These are phyloP conservation scores for Pecten maximus DNA, from an alignment of 2,888 invertebrate species.

Conservation along the genomic window DNA sequence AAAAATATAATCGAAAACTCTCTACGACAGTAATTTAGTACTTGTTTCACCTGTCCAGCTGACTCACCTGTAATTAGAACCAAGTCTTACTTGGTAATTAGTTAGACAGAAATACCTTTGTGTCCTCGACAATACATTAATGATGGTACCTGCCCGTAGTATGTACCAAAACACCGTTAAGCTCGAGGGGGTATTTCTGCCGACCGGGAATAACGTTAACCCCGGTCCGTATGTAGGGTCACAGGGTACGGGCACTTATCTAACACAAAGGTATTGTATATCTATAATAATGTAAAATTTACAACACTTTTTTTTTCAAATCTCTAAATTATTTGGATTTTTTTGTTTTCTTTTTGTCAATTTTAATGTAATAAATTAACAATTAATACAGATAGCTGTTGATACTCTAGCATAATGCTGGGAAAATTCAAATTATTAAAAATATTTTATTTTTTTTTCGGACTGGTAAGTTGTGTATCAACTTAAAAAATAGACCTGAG, in stretches of 20 bases:
- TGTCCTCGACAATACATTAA: not conserved
- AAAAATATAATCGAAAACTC: not conserved
- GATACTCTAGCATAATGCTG: too few relatives aligned
- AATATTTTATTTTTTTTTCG: too few relatives aligned
- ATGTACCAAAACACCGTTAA: not conserved
- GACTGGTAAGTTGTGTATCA: too few relatives aligned
- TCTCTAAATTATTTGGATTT: too few relatives aligned
- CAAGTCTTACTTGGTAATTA: not conserved
- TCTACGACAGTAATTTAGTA: not conserved
- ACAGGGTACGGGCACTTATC: not conserved
- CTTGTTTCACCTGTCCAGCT: not conserved
- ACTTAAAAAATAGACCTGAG: too few relatives aligned
- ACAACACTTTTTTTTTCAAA: too few relatives aligned
- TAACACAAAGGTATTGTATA: not conserved
- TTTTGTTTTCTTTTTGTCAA: too few relatives aligned
- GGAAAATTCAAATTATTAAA: too few relatives aligned
- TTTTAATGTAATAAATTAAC: too few relatives aligned
- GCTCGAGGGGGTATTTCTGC: not conserved
- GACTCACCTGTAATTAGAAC: constrained; percentile 13
- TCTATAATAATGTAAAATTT: too few relatives aligned
- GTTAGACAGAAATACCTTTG: not conserved
- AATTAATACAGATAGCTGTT: too few relatives aligned
- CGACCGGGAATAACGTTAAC: not conserved
- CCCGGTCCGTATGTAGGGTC: not conserved
- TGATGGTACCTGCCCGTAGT: not conserved